Evolutionary conservation across 2,888 invertebrate species (phyloP).

Genomic region (Acanthosepion esculentum): DNA sequence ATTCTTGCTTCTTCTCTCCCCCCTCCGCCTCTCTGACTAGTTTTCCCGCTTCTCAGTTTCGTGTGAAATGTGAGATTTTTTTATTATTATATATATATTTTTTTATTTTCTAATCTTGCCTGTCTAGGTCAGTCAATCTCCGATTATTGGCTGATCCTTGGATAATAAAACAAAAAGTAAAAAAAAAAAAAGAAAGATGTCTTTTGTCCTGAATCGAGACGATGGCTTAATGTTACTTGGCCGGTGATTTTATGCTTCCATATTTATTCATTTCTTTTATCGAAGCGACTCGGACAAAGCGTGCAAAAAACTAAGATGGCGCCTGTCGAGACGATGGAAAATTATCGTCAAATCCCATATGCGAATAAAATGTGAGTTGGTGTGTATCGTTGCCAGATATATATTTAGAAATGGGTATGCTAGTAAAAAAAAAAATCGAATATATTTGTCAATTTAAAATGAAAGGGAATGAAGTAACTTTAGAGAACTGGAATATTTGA

Average conservation of each 20-base stretch:
- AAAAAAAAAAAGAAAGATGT: not conserved
- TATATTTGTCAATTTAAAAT: too few species aligned
- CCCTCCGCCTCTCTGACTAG: not conserved
- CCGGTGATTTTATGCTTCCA: not conserved
- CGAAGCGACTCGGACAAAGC: not conserved
- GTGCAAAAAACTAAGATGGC: not conserved
- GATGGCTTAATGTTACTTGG: not conserved
- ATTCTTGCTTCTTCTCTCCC: not conserved
- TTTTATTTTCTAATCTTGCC: not conserved
- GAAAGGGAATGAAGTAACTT: too few species aligned
- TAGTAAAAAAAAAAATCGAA: not conserved
- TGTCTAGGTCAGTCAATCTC: not conserved
- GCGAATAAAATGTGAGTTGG: not conserved
- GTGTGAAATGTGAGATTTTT: not conserved
- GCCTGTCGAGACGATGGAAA: not conserved
- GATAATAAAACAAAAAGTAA: not conserved
- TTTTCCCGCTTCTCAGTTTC: not conserved
- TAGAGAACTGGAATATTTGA: too few species aligned
- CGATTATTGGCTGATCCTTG: not conserved
- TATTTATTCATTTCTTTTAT: not conserved
- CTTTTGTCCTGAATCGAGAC: not conserved
- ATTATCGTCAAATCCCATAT: not conserved
- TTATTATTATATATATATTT: too few species aligned
- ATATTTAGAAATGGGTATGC: not conserved
- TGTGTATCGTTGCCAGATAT: not conserved